Base-by-base conservation (phyloP, 2,888 invertebrate species). In the Luffia ferchaultella region DNA sequence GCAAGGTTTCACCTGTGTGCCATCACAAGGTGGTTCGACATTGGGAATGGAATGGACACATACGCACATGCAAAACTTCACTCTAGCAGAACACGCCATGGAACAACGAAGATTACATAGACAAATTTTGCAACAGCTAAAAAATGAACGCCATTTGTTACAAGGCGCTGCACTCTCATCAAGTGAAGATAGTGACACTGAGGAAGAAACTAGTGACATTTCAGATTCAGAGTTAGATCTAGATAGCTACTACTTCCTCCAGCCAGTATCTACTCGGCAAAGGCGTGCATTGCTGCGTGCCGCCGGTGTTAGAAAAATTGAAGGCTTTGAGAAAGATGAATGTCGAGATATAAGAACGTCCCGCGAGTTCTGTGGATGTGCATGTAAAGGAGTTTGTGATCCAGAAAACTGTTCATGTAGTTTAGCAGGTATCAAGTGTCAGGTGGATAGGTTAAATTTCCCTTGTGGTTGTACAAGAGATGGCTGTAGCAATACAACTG, bases 391-490 rank as follows among this genome's bases (percentile, higher is more conserved):
- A 48, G 91, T 92, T 66, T 98, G 98, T 79, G 95, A 96, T 83
- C 98, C 98, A 1, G 96, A 96, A 63, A 95, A 91, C 18, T 98
- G 98, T 73, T 91, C 93, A 16, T 98, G 98, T 79, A 95, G 96
- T 70, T 89, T 93, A 67, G 94, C 94, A 45, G 97, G 96, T 54
- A 98, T 98, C 58, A 96, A 97, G 84, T 98, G 98, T 73, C 97
- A 97, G 87, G 97, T 98, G 50, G 98, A 98, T 76, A 88, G 98
- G 54, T 86, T 95, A 54, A 96, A 95, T 67, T 98, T 98, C 69
- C 98, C 98, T 0, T 98, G 98, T 73, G 97, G 97, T 12, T 98
- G 98, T 75, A 92, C 94, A 1, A 90, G 95, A 60, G 97, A 97
- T 63, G 95, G 96, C 46, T 98, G 98, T 75, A 92, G 90, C 54